phyloP scores from a whole-genome alignment of 2,113 vertebrate genomes.

The Bothrops jararaca region DNA sequence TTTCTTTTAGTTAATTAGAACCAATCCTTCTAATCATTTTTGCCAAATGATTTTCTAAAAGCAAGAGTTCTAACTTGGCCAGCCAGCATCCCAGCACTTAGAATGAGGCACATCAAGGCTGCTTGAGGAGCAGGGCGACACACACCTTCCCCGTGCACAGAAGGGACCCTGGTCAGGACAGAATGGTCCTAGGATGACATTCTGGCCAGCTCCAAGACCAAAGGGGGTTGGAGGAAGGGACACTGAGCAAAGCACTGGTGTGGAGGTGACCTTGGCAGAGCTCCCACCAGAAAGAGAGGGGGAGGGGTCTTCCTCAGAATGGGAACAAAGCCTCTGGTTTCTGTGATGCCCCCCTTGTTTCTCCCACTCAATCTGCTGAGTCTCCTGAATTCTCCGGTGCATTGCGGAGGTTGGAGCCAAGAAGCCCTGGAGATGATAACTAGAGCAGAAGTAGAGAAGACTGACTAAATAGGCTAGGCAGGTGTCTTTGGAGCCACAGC shows the following conservation, averaged over 20 bases:
- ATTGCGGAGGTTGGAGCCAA: neutral
- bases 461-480: neutral
- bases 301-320: neutral
- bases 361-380: neutral
- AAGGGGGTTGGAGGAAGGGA: neutral
- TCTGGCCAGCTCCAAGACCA: neutral
- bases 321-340: neutral
- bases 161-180: neutral
- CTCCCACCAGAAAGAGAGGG: neutral
- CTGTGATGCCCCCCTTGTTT: neutral
- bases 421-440: too few relatives aligned
- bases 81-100: neutral
- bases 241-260: neutral
- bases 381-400: neutral
- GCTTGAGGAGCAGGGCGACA: neutral
- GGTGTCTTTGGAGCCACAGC: neutral
- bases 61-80: neutral
- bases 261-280: neutral
- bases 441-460: neutral
- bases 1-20: neutral
- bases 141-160: neutral
- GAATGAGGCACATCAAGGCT: neutral
- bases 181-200: neutral
- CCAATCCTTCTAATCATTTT: neutral
- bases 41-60: neutral